Percentiles rank a stretch among this genome's conserved stretches.
These are phyloP conservation scores for Drosophila subquinaria DNA, from an alignment of 2,888 invertebrate genomes.

Conservation along the genomic window DNA sequence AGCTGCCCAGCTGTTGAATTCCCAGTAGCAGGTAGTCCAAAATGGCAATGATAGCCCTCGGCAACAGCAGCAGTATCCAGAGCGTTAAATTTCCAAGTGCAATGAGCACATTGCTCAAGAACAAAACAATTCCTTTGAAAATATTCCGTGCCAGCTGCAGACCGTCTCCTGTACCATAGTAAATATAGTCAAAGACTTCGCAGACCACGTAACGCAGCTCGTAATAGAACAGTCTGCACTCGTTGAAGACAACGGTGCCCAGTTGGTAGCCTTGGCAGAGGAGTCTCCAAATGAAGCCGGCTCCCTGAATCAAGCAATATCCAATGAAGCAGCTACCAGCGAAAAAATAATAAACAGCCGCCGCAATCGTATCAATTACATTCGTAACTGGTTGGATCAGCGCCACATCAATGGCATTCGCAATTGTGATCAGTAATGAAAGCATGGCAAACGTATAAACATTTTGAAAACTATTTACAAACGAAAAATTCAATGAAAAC, in stretches of 20 bases:
- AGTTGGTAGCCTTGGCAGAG: conserved; percentile 19
- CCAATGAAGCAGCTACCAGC: conserved; percentile 54
- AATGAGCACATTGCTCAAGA: conserved; percentile 41
- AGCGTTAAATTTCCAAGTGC: conserved; percentile 45
- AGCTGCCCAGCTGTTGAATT: conserved; percentile 21
- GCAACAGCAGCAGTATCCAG: conserved; percentile 60
- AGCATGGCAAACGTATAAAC: conserved; percentile 40
- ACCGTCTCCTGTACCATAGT: conserved; percentile 34
- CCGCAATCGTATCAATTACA: conserved; percentile 36
- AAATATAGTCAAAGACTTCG: conserved; percentile 34
- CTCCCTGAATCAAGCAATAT: conserved; percentile 47
- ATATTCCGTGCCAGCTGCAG: conserved; percentile 17
- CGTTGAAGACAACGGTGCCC: not conserved
- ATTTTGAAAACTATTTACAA: conserved; percentile 29
- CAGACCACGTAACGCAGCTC: conserved; percentile 8
- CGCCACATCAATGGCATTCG: conserved; percentile 33
- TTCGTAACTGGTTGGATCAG: conserved; percentile 47
- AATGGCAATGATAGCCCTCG: conserved; percentile 37
- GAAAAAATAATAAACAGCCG: conserved; percentile 49
- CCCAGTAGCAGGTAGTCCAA: conserved; percentile 38
- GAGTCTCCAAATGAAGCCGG: conserved; percentile 25
- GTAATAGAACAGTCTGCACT: conserved; percentile 7
- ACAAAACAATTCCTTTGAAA: not conserved
- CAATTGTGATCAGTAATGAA: conserved; percentile 27
- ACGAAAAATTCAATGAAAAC: conserved; percentile 21